Conservation (phyloP, 1,140 invertebrate species). For the Brachionus asplanchnoidis region DNA sequence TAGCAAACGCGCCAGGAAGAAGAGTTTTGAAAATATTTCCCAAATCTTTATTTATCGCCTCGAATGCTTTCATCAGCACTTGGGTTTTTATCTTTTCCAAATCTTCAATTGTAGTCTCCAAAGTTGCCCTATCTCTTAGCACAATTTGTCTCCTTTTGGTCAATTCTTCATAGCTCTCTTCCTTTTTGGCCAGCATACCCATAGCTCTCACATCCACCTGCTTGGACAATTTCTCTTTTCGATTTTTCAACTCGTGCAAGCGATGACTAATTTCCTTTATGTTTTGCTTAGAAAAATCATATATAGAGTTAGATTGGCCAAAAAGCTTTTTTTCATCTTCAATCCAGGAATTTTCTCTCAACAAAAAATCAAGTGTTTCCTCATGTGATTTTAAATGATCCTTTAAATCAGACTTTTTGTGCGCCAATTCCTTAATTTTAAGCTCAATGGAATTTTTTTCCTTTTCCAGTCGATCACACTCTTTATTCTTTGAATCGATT, state of each 20-base stretch:
- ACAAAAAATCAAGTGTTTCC: not conserved
- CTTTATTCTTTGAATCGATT: conserved; percentile 17
- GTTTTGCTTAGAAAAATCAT: conserved; percentile 62
- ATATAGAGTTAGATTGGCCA: conserved; percentile 64
- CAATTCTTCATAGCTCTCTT: conserved; percentile 76
- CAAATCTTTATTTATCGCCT: conserved; percentile 74
- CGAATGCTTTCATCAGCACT: conserved; percentile 73
- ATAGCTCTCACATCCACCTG: conserved; percentile 79
- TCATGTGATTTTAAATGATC: conserved; percentile 12
- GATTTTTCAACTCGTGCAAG: conserved; percentile 65
- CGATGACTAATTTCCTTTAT: conserved; percentile 62
- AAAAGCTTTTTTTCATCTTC: conserved; percentile 72
- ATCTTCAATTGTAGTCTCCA: conserved; percentile 75
- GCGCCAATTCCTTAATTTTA: conserved; percentile 26
- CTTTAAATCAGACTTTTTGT: not conserved
- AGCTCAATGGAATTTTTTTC: conserved; percentile 22
- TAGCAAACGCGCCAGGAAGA: conserved; percentile 79
- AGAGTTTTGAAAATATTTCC: conserved; percentile 89
- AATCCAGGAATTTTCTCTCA: conserved; percentile 64
- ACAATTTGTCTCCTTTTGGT: conserved; percentile 75
- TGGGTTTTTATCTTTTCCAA: conserved; percentile 82
- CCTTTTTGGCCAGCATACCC: conserved; percentile 75
- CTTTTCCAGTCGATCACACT: conserved; percentile 15
- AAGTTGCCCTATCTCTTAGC: conserved; percentile 74
- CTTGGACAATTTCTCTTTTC: conserved; percentile 69